These are phyloP conservation scores for Doris montereyensis DNA, from an alignment of 2,888 invertebrate genomes.

Conservation along the genomic window DNA sequence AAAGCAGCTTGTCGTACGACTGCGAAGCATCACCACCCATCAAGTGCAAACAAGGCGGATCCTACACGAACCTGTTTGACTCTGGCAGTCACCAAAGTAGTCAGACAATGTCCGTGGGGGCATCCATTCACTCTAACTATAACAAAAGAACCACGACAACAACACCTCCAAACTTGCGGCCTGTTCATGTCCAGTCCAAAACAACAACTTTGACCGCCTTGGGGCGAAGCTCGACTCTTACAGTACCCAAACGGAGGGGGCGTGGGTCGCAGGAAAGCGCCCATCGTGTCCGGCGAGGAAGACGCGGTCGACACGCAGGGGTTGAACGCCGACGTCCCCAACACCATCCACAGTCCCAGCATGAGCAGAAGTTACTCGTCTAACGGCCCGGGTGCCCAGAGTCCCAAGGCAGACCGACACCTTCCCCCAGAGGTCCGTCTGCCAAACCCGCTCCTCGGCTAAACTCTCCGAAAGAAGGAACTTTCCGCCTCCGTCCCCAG, in stretches of 20 bases:
- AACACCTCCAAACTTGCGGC: conserved; percentile 39
- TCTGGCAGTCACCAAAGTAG: conserved; percentile 45
- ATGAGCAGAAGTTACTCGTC: conserved; percentile 45
- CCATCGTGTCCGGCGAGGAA: conserved; percentile 57
- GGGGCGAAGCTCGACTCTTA: conserved; percentile 11
- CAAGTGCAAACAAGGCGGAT: conserved; percentile 57
- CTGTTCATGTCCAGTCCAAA: conserved; percentile 44
- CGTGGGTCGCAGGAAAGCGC: conserved; percentile 41
- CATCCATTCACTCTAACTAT: conserved; percentile 46
- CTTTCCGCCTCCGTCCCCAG: background rate
- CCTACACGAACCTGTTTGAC: conserved; percentile 69
- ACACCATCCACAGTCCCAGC: conserved; percentile 55
- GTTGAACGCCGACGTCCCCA: conserved; percentile 43
- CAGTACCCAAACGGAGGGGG: conserved; percentile 36
- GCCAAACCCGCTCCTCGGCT: conserved; percentile 27
- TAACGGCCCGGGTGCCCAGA: conserved; percentile 33
- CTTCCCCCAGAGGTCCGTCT: conserved; percentile 31
- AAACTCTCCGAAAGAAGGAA: conserved; percentile 22
- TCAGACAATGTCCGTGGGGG: conserved; percentile 52
- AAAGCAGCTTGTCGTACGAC: conserved; percentile 55
- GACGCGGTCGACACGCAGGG: conserved; percentile 44
- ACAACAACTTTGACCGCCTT: too few species aligned
- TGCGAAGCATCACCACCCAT: conserved; percentile 54
- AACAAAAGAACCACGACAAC: conserved; percentile 35
- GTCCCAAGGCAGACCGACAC: conserved; percentile 15